Evolutionary conservation across 2,113 vertebrate genomes (phyloP), one percentile per base, ranked within the genome.

Genomic region (Xiphophorus maculatus): DNA sequence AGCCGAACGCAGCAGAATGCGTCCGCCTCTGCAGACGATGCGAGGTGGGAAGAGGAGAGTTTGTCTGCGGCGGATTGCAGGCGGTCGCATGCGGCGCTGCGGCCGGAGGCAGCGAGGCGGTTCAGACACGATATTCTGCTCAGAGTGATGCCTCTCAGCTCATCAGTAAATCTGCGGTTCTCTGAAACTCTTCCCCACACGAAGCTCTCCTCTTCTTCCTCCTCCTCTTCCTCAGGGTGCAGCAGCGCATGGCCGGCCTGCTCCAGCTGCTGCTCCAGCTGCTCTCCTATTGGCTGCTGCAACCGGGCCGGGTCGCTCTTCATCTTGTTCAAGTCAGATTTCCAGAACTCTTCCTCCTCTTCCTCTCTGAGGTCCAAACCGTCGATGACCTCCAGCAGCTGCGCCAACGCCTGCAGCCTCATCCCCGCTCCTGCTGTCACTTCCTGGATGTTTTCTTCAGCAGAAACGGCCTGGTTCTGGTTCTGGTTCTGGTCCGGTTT

Each of bases 181-280:
- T 58, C 2, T 37, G 35, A 37, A 37, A 6, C 35, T 37, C 35
- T 37, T 37, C 35, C 35, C 35, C 35, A 37, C 35, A 11, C 1
- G 9, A 37, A 37, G 51, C 0, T 71, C 29, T 0, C 1, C 58
- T 19, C 51, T 19, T 3, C 17, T 22, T 5, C 10, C 74, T 63
- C 86, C 75, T 22, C 2, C 70, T 14, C 4, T 27, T 78, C 63
- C 33, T 71, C 81, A 14, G 84, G 77, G 11, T 54, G 29, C 19
- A 85, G 63, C 29, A 90, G 73, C 40, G 29, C 10, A 0, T 77
- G 68, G 2, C 86, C 84, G 27, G 74, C 60, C 1, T 85, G 82
- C 73, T 91, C 92, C 0, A 91, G 42, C 10, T 86, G 76, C 1
- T 85, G 82, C 73, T 91, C 92, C 0, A 91, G 42, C 10, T 86